Conservation (phyloP, 2,113 vertebrate genomes). For the Ornithorhynchus anatinus region DNA sequence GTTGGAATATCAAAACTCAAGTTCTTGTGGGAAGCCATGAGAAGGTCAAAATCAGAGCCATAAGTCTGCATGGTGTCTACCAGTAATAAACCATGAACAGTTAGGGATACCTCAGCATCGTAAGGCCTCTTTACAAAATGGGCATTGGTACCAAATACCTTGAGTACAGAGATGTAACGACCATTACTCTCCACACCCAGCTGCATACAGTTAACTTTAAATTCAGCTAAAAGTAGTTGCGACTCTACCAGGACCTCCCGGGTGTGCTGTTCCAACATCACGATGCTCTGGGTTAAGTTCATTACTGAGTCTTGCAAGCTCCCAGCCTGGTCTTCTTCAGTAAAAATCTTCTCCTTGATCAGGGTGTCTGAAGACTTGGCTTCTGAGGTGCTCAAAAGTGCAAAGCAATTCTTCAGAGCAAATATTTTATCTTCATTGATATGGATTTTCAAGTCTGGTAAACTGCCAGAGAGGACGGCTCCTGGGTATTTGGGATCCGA, state of each 20-base stretch:
- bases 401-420: slow-evolving; percentile 87
- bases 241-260: slow-evolving; percentile 94
- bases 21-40: slow-evolving; percentile 97
- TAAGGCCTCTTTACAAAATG: slow-evolving; percentile 97
- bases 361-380: slow-evolving; percentile 71
- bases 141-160: slow-evolving; percentile 94
- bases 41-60: slow-evolving; percentile 93
- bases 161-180: slow-evolving; percentile 94
- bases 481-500: slow-evolving; percentile 95
- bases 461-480: slow-evolving; percentile 87
- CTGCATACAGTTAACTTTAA: slow-evolving; percentile 97
- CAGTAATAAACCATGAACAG: slow-evolving; percentile 91
- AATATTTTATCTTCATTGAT: slow-evolving; percentile 95
- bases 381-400: slow-evolving; percentile 77
- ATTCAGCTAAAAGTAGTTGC: slow-evolving; percentile 91
- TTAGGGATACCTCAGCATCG: slow-evolving; percentile 90
- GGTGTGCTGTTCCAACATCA: slow-evolving; percentile 90
- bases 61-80: slow-evolving; percentile 97
- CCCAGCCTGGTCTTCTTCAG: slow-evolving; percentile 79
- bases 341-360: slow-evolving; percentile 86
- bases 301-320: slow-evolving; percentile 88
- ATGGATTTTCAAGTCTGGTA: slow-evolving; percentile 96
- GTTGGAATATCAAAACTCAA: slow-evolving; percentile 94
- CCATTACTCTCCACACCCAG: slow-evolving; percentile 92
- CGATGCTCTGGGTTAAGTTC: slow-evolving; percentile 93